A percentile compares a stretch with the other conserved stretches of the same genome.
Evolutionary conservation across 2,113 vertebrate species (phyloP).

Genomic region (Stigmatopora nigra): DNA sequence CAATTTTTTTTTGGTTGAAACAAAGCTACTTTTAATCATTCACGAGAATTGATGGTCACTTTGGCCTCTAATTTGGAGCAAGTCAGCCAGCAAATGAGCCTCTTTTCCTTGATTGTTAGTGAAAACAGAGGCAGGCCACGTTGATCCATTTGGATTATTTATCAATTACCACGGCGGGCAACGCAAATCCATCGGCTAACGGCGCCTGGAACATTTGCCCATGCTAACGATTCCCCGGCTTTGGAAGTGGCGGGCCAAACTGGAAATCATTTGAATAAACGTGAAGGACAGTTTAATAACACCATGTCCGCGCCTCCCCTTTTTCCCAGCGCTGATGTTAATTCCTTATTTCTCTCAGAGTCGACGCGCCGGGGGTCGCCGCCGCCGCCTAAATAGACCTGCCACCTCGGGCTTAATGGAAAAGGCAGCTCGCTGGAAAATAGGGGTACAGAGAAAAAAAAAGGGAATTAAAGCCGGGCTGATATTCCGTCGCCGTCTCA

Average conservation of each 20-base stretch:
- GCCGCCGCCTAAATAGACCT: slow-evolving; percentile 93
- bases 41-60: slow-evolving; percentile 99
- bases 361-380: slow-evolving; percentile 81
- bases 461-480: slow-evolving; percentile 89
- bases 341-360: slow-evolving; percentile 90
- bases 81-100: slow-evolving; percentile 99
- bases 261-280: slow-evolving; percentile 69
- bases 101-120: slow-evolving; percentile 99
- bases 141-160: slow-evolving; percentile 99
- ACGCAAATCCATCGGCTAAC: slow-evolving; percentile 98
- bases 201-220: slow-evolving; percentile 98
- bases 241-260: slow-evolving; percentile 45
- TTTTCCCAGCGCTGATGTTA: slow-evolving; percentile 83
- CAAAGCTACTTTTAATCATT: slow-evolving; percentile 29
- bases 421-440: slow-evolving; percentile 99
- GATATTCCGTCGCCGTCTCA: slow-evolving; percentile 89
- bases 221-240: slow-evolving; percentile 92
- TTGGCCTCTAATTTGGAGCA: slow-evolving; percentile 98
- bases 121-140: slow-evolving; percentile 95
- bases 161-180: slow-evolving; percentile 92
- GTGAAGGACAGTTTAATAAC: slow-evolving; percentile 94
- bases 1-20: no score
- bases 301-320: slow-evolving; percentile 73
- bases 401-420: slow-evolving; percentile 98
- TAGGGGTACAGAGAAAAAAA: slow-evolving; percentile 76